Evolutionary conservation across 2,797 vertebrate genomes (phyloP).

Genomic region (Selene dorsalis): DNA sequence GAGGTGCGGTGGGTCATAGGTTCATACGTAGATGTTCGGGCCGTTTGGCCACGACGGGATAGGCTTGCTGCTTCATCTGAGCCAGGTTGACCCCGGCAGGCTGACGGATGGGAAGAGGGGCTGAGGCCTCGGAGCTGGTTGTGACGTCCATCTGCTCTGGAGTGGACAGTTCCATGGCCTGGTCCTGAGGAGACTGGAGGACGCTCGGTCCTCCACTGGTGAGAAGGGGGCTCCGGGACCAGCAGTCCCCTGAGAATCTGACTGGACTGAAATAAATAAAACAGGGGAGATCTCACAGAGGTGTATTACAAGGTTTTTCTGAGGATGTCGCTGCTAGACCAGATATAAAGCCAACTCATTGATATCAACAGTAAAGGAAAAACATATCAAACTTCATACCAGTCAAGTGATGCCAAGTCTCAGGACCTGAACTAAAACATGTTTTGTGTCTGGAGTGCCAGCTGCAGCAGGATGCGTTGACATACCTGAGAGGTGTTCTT

Average conservation of each 20-base stretch:
- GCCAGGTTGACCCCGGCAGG: constrained; percentile 87
- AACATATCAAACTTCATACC: neutral
- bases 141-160: constrained; percentile 98
- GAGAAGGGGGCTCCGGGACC: constrained; percentile 90
- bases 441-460: neutral
- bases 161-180: constrained; percentile 93
- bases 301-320: neutral
- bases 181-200: constrained; percentile 86
- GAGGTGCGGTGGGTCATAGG: constrained; percentile 90
- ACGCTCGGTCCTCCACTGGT: constrained; percentile 60
- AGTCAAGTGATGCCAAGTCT: neutral
- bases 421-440: neutral
- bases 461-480: neutral
- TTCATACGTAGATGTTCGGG: constrained; percentile 99
- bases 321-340: neutral
- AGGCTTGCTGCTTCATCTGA: constrained; percentile 96
- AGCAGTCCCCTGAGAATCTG: constrained; percentile 94
- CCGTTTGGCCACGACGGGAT: constrained; percentile 93
- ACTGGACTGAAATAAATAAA: constrained; percentile 87
- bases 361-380: neutral
- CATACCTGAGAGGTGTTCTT: constrained; percentile 95
- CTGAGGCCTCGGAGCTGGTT: constrained; percentile 91
- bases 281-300: constrained; percentile 19
- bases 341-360: no score
- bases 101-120: constrained; percentile 96